Evolutionary conservation across 1,140 invertebrate species (phyloP), one percentile per base, ranked within the genome.

Genomic region (Drosophila novamexicana): DNA sequence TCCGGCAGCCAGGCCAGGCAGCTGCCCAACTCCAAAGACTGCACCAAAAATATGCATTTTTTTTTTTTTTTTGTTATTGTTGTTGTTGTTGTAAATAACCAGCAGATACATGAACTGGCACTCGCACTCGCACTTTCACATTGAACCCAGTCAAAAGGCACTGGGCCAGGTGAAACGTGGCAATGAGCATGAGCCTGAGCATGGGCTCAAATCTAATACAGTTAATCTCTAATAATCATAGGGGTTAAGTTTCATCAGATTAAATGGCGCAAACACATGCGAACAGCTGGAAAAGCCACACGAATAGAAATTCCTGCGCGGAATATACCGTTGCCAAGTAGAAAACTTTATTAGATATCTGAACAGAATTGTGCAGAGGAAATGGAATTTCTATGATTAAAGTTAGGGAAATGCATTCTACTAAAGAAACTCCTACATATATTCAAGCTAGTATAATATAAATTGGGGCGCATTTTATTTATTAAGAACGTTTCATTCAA

Each of bases 111-210:
- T 22, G 52, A 62, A 65, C 70, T 73, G 40, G 42, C 64, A 42
- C 53, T 67, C 37, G 50, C 69, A 63, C 70, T 78, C 62, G 52
- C 72, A 85, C 81, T 85, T 85, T 85, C 81, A 85, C 81, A 81
- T 72, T 70, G 50, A 58, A 66, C 58, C 47, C 63, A 37, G 58
- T 56, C 63, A 81, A 75, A 76, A 84, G 83, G 73, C 82, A 81
- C 57, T 81, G 81, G 74, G 68, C 68, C 58, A 75, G 52, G 22
- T 63, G 50, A 56, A 63, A 70, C 66, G 50, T 63, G 72, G 42
- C 71, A 74, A 74, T 69, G 71, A 69, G 59, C 59, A 32, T 49
- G 45, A 6, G 59, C 59, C 14, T 49, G 45, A 6, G 45, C 18
- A 16, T 44, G 16, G 34, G 29, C 56, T 50, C 50, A 45, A 32